Conservation (phyloP, 1,140 invertebrate genomes). For the Chrysoperla carnea region DNA sequence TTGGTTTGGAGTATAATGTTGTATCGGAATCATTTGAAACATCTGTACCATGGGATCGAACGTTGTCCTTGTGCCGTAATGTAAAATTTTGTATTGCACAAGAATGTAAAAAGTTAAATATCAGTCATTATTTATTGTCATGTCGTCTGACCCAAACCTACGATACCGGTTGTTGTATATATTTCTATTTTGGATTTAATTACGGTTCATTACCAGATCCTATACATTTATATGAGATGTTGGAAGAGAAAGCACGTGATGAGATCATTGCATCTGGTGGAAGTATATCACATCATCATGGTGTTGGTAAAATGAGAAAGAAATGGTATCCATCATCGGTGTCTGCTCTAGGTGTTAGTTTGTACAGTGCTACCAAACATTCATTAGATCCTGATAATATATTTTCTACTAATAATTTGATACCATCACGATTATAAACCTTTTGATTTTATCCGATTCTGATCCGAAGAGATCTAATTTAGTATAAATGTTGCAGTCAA, state of each 20-base stretch:
- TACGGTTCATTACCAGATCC: slow-evolving; percentile 49
- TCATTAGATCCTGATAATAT: slow-evolving; percentile 88
- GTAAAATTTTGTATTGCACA: slow-evolving; percentile 65
- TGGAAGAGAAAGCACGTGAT: slow-evolving; percentile 69
- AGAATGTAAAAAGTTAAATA: slow-evolving; percentile 49
- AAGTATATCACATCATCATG: slow-evolving; percentile 92
- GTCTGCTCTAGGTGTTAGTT: slow-evolving; percentile 50
- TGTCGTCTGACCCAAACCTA: slow-evolving; percentile 92
- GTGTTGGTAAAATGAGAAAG: slow-evolving; percentile 82
- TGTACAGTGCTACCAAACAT: slow-evolving; percentile 66
- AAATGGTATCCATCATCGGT: slow-evolving; percentile 66
- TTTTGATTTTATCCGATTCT: too few species aligned
- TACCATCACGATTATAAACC: not conserved
- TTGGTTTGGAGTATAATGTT: slow-evolving; percentile 75
- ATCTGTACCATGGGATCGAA: slow-evolving; percentile 89
- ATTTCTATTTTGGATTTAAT: slow-evolving; percentile 96
- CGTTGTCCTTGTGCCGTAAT: slow-evolving; percentile 67
- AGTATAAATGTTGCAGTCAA: too few species aligned
- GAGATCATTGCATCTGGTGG: slow-evolving; percentile 85
- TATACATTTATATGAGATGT: slow-evolving; percentile 63
- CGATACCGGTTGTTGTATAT: slow-evolving; percentile 91
- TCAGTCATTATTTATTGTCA: slow-evolving; percentile 49
- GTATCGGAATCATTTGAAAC: slow-evolving; percentile 97
- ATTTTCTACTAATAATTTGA: slow-evolving; percentile 75
- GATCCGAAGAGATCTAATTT: too few species aligned